phyloP scores from a whole-genome alignment of 2,797 vertebrate genomes.

The Acrossocheilus wenchowensis region DNA sequence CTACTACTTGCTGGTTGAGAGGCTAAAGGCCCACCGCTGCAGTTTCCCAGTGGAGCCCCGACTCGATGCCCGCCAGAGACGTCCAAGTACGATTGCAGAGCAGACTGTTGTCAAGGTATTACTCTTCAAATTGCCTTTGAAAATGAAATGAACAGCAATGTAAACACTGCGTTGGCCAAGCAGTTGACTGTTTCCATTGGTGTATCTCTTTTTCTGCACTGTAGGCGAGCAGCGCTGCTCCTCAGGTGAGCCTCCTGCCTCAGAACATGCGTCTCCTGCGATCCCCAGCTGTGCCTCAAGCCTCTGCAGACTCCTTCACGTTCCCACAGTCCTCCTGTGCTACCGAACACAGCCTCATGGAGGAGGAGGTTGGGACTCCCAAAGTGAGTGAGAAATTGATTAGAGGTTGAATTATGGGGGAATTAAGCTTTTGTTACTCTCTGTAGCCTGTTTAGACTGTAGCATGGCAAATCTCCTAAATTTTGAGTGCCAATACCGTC shows the following conservation, averaged over 20 bases:
- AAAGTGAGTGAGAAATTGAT: slow-evolving; percentile 82
- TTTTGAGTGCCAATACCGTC: neutral
- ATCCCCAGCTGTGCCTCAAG: slow-evolving; percentile 83
- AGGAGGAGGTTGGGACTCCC: slow-evolving; percentile 92
- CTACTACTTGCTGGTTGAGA: slow-evolving; percentile 96
- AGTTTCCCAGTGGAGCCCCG: slow-evolving; percentile 96
- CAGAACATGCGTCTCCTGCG: slow-evolving; percentile 86
- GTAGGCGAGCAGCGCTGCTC: slow-evolving; percentile 83
- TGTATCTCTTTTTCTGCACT: slow-evolving; percentile 13
- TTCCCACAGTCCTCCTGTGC: slow-evolving; percentile 83
- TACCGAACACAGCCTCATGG: slow-evolving; percentile 88
- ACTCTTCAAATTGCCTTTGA: slow-evolving; percentile 56
- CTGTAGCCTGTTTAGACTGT: neutral
- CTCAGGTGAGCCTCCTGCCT: slow-evolving; percentile 83
- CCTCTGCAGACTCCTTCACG: slow-evolving; percentile 84
- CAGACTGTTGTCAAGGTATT: slow-evolving; percentile 95
- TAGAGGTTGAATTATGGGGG: neutral
- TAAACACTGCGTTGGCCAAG: neutral
- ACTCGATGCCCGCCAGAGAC: slow-evolving; percentile 91
- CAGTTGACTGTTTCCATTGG: neutral
- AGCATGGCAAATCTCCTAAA: neutral
- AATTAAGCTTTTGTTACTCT: slow-evolving; percentile 27
- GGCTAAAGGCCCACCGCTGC: slow-evolving; percentile 95
- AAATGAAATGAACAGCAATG: neutral
- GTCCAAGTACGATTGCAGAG: slow-evolving; percentile 94